A percentile compares a stretch with the other conserved stretches of the same genome.
Evolutionary conservation across 2,888 invertebrate genomes (phyloP).

Genomic region (Adelognathus sp.): DNA sequence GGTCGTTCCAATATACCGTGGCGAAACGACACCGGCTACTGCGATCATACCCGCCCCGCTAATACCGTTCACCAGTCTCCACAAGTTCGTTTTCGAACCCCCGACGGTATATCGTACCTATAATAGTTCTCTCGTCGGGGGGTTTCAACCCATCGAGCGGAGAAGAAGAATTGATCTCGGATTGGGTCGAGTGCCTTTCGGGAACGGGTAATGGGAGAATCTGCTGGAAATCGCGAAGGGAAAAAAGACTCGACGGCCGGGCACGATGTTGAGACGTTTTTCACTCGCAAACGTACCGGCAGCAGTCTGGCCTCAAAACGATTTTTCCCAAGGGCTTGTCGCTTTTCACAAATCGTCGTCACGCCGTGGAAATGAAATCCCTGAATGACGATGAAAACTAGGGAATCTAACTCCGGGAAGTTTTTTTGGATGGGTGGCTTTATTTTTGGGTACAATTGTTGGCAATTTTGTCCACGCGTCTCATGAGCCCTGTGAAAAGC

Average conservation of each 20-base stretch:
- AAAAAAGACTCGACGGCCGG: neutral
- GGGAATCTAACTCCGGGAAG: no score
- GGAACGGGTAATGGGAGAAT: constrained; percentile 48
- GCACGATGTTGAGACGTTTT: constrained; percentile 13
- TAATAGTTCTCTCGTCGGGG: constrained; percentile 12
- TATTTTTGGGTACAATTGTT: no score
- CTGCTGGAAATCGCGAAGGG: constrained; percentile 24
- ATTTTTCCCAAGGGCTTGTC: neutral
- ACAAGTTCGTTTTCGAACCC: constrained; percentile 34
- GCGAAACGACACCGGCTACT: constrained; percentile 17
- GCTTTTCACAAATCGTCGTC: neutral
- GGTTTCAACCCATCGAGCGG: constrained; percentile 54
- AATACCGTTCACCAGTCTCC: constrained; percentile 45
- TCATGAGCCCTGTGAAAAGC: no score
- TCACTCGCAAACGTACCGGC: neutral
- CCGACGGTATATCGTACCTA: constrained; percentile 35
- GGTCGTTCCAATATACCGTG: no score
- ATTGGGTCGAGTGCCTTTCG: constrained; percentile 37
- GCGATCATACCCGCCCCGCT: constrained; percentile 6
- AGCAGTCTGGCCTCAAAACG: neutral
- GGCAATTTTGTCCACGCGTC: no score
- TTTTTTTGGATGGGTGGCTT: no score
- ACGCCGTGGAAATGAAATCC: no score
- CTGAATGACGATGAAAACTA: no score
- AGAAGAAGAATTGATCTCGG: constrained; percentile 48